A percentile compares a stretch with the other conserved stretches of the same genome.
Evolutionary conservation across 2,888 invertebrate species (phyloP).

Genomic region (Sericinus montela): DNA sequence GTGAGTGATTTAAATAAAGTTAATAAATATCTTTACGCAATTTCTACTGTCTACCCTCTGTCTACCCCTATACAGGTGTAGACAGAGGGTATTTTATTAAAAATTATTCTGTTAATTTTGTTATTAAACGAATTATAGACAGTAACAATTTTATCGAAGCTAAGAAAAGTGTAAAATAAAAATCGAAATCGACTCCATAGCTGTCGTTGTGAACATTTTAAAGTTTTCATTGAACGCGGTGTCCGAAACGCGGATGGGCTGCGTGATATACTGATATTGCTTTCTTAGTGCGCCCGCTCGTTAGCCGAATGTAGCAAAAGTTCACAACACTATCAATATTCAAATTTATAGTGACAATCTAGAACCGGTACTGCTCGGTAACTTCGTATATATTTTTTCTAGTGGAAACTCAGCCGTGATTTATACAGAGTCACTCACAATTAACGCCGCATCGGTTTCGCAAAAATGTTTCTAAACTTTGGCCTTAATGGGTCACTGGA

Average conservation of each 20-base stretch:
- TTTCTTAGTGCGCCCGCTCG: constrained; percentile 60
- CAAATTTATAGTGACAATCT: constrained; percentile 59
- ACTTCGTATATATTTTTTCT: constrained; percentile 23
- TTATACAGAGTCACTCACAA: constrained; percentile 30
- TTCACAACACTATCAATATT: constrained; percentile 55
- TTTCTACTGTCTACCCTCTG: too few relatives aligned
- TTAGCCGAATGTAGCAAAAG: constrained; percentile 61
- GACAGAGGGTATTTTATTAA: too few relatives aligned
- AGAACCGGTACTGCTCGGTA: constrained; percentile 37
- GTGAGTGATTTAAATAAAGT: too few relatives aligned
- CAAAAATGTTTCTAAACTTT: constrained; percentile 28
- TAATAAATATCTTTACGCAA: too few relatives aligned
- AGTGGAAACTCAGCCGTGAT: constrained; percentile 29
- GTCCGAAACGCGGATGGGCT: constrained; percentile 61
- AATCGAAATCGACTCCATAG: constrained; percentile 49
- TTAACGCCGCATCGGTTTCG: constrained; percentile 26
- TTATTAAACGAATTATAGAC: too few relatives aligned
- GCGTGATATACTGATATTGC: constrained; percentile 71
- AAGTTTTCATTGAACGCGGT: constrained; percentile 54
- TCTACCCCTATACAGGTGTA: too few relatives aligned
- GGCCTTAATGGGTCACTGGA: constrained; percentile 35
- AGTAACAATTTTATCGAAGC: too few relatives aligned
- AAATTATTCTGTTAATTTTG: too few relatives aligned
- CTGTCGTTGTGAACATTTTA: constrained; percentile 41
- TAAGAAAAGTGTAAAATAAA: background rate